Evolutionary conservation across 2,888 invertebrate genomes (phyloP), one percentile per base, ranked within the genome.

Genomic region (Pyrochroa serraticornis): DNA sequence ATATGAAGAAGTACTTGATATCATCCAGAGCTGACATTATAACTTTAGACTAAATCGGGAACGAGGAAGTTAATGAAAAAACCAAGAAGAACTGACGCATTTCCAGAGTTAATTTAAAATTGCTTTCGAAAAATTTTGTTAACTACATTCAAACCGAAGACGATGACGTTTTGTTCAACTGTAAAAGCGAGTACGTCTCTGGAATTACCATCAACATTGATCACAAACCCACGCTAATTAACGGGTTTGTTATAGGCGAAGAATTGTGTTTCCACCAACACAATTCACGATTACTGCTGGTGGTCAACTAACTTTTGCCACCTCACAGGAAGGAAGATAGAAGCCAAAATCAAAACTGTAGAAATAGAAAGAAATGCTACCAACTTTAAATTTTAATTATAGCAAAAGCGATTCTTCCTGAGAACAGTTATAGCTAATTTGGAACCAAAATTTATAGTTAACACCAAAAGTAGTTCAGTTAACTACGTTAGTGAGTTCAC

Each of bases 81-180:
- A 14, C 47, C 35, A 54, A 60, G 63, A 48, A 5, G 9, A 69
- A 64, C 42, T 62, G 72, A 8, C 62, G 64, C 9, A 67, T 79
- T 39, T 71, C 74, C 2, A 79, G 80, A 2, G 76, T 77, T 7
- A 75, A 72, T 65, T 73, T 79, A 1, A 75, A 82, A 34, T 73
- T 91, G 49, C 84, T 87, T 56, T 85, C 88, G 70, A 87, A 88
- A 70, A 86, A 84, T 66, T 90, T 91, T 74, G 77, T 91, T 41
- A 84, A 87, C 1, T 91, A 91, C 0, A 78, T 91, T 1, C 84
- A 86, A 60, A 89, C 89, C 0, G 87, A 88, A 43, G 83, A 83
- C 53, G 90, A 90, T 1, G 84, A 85, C 32, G 78, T 88, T 39
- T 91, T 91, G 91, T 2, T 90, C 90, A 77, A 88, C 90, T 0